These are phyloP conservation scores for Meandrina meandrites DNA, from an alignment of 92 coral and sea anemone genomes.

Conservation along the genomic window DNA sequence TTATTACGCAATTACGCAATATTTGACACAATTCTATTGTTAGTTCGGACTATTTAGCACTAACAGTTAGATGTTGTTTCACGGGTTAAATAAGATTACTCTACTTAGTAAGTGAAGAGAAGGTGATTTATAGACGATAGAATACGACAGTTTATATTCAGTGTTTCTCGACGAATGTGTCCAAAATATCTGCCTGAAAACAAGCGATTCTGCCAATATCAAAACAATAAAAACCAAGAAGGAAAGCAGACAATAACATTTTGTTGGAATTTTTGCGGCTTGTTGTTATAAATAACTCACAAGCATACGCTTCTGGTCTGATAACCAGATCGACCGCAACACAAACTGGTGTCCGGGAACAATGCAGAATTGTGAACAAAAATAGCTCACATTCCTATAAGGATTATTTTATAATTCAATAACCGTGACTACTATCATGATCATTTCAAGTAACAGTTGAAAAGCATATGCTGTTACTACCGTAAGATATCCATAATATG, in stretches of 20 bases:
- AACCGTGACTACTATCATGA: not conserved
- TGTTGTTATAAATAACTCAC: not conserved
- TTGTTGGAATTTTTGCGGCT: not conserved
- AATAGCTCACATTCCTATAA: not conserved
- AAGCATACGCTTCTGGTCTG: too few relatives aligned
- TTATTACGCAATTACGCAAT: too few relatives aligned
- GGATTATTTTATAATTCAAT: not conserved
- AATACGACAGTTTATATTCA: not conserved
- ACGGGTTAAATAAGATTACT: too few relatives aligned
- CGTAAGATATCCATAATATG: too few relatives aligned
- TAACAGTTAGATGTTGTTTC: too few relatives aligned
- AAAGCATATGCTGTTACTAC: too few relatives aligned
- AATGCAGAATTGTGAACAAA: not conserved
- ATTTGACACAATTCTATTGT: too few relatives aligned
- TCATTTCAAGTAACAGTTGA: too few relatives aligned
- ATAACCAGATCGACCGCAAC: not conserved
- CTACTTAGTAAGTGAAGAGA: not conserved
- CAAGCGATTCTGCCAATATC: not conserved
- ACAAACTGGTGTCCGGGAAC: not conserved
- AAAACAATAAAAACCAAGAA: not conserved
- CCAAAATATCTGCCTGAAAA: not conserved
- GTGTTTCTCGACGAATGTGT: not conserved
- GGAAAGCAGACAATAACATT: not conserved
- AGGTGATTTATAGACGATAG: not conserved
- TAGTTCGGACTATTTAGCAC: too few relatives aligned